Evolutionary conservation across 2,888 invertebrate genomes (phyloP).

Genomic region (Octonoba sinensis): DNA sequence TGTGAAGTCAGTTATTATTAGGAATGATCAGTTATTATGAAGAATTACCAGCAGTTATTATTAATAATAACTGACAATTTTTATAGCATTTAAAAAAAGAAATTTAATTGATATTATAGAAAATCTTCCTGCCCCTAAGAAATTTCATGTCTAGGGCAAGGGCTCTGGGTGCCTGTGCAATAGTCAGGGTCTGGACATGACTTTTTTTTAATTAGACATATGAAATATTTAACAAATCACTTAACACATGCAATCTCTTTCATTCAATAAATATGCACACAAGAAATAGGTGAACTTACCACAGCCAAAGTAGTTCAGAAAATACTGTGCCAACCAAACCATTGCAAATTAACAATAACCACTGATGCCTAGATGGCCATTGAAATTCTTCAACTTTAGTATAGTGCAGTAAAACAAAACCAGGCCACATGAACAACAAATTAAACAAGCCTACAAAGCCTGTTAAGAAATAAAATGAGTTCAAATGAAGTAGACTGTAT

Average conservation of each 20-base stretch:
- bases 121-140: too few relatives aligned
- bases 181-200: too few relatives aligned
- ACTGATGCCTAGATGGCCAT: constrained; percentile 85
- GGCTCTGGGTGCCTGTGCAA: too few relatives aligned
- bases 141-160: too few relatives aligned
- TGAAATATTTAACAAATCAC: constrained; percentile 12
- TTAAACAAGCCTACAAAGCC: constrained; percentile 95
- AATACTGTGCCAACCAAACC: constrained; percentile 91
- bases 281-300: constrained; percentile 75
- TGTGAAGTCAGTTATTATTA: too few relatives aligned
- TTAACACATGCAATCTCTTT: neutral
- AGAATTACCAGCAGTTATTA: too few relatives aligned
- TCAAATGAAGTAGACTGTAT: neutral
- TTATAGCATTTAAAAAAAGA: too few relatives aligned
- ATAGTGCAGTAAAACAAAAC: constrained; percentile 88
- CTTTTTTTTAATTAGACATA: constrained; percentile 11
- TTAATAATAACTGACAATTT: too few relatives aligned
- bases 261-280: neutral
- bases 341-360: constrained; percentile 84
- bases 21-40: too few relatives aligned
- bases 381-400: constrained; percentile 84
- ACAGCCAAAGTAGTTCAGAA: constrained; percentile 92
- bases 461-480: constrained; percentile 72
- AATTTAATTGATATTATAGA: too few relatives aligned
- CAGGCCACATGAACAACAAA: constrained; percentile 87